A percentile compares a stretch with the other conserved stretches of the same genome.
Evolutionary conservation across 1,140 invertebrate genomes (phyloP).

Genomic region (Cydia strobilella): DNA sequence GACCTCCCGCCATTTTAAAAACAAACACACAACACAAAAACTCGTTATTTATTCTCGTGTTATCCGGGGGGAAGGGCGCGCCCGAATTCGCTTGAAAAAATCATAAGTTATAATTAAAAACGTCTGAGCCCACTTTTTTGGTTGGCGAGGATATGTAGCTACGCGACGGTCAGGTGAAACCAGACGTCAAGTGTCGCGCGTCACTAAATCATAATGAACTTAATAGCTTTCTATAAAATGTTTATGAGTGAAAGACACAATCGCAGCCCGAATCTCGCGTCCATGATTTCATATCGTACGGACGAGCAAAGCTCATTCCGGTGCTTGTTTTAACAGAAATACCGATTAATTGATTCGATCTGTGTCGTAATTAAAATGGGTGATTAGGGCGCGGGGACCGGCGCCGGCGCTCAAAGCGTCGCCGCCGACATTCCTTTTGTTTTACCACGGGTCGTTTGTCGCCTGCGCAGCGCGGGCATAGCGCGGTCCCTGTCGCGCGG

Average conservation of each 20-base stretch:
- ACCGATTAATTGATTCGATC: slow-evolving; percentile 80
- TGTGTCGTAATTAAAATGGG: slow-evolving; percentile 80
- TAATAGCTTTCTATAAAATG: slow-evolving; percentile 44
- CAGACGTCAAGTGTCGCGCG: slow-evolving; percentile 13
- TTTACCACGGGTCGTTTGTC: slow-evolving; percentile 79
- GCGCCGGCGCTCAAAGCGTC: slow-evolving; percentile 77
- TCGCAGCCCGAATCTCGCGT: slow-evolving; percentile 52
- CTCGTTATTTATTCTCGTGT: slow-evolving; percentile 78
- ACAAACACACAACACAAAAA: slow-evolving; percentile 79
- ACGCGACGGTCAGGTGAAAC: slow-evolving; percentile 1
- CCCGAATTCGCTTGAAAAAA: slow-evolving; percentile 77
- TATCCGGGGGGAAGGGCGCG: slow-evolving; percentile 74
- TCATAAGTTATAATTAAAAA: slow-evolving; percentile 79
- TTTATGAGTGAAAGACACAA: slow-evolving; percentile 57
- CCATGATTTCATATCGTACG: slow-evolving; percentile 47
- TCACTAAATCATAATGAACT: slow-evolving; percentile 24
- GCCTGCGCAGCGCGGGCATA: slow-evolving; percentile 65
- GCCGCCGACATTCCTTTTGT: slow-evolving; percentile 79
- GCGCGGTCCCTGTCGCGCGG: slow-evolving; percentile 45
- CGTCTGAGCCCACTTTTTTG: slow-evolving; percentile 48
- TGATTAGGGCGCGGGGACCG: slow-evolving; percentile 75
- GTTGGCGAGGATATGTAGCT: neutral
- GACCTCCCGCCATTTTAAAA: slow-evolving; percentile 80
- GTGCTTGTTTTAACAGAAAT: slow-evolving; percentile 77
- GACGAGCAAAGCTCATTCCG: slow-evolving; percentile 53